Conservation (phyloP, 1,140 invertebrate species). For the Vanessa tameamea region DNA sequence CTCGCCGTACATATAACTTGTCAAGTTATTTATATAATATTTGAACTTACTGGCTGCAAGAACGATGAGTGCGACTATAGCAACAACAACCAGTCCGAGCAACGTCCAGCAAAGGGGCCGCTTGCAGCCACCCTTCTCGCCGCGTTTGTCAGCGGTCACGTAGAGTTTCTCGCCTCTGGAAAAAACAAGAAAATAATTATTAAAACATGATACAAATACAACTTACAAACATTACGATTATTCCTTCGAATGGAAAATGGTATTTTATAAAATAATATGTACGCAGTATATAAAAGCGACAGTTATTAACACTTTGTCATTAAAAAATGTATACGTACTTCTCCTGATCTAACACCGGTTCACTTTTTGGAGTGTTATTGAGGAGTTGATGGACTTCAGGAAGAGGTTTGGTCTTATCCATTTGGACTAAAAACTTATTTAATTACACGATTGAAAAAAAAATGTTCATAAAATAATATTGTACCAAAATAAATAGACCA, state of each 20-base stretch:
- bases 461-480: background rate
- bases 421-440: background rate
- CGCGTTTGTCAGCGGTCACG: conserved; percentile 89
- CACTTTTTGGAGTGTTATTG: background rate
- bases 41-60: conserved; percentile 84
- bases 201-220: background rate
- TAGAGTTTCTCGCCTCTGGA: conserved; percentile 90
- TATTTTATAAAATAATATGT: too few relatives aligned
- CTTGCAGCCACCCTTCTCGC: conserved; percentile 84
- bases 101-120: conserved; percentile 85
- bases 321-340: conserved; percentile 16
- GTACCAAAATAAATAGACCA: conserved; percentile 2
- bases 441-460: background rate
- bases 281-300: too few relatives aligned
- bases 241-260: background rate
- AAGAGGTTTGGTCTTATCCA: conserved; percentile 7
- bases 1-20: background rate
- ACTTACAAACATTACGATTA: background rate
- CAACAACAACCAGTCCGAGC: conserved; percentile 82
- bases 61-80: conserved; percentile 84
- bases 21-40: background rate
- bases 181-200: conserved; percentile 49
- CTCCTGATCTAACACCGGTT: background rate
- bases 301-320: background rate
- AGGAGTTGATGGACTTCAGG: conserved; percentile 17